Evolutionary conservation across 2,888 invertebrate species (phyloP).

Genomic region (Ecliptopera silaceata): DNA sequence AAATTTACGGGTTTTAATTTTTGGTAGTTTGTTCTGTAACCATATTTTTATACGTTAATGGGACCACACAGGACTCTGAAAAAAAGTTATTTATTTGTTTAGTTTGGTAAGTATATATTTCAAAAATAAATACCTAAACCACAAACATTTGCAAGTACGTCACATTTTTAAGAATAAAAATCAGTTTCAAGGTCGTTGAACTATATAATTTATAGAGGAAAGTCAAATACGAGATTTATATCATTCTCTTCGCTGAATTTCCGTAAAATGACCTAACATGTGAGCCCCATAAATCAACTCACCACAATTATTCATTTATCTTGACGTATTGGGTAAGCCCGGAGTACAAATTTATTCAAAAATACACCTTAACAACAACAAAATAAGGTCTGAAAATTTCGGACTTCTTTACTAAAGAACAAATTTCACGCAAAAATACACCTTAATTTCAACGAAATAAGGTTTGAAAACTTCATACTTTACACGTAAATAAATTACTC

Average conservation of each 20-base stretch:
- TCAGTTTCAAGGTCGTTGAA: background rate
- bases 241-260: slow-evolving; percentile 8
- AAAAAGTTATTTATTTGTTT: too few relatives aligned
- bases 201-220: slow-evolving; percentile 6
- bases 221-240: slow-evolving; percentile 11
- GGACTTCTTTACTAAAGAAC: background rate
- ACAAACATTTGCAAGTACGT: too few relatives aligned
- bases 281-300: slow-evolving; percentile 24
- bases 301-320: slow-evolving; percentile 43
- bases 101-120: too few relatives aligned
- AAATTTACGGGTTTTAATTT: too few relatives aligned
- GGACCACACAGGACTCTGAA: too few relatives aligned
- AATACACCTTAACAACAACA: slow-evolving; percentile 4
- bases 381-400: background rate
- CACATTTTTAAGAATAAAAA: too few relatives aligned
- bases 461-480: background rate
- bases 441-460: slow-evolving; percentile 4
- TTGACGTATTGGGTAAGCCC: slow-evolving; percentile 39
- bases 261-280: slow-evolving; percentile 10
- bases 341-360: slow-evolving; percentile 24
- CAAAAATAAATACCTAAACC: too few relatives aligned
- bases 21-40: too few relatives aligned
- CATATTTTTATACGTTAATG: too few relatives aligned
- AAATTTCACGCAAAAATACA: background rate
- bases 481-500: slow-evolving; percentile 2